phyloP scores from a whole-genome alignment of 2,888 invertebrate species.

The Hypercompe scribonia region DNA sequence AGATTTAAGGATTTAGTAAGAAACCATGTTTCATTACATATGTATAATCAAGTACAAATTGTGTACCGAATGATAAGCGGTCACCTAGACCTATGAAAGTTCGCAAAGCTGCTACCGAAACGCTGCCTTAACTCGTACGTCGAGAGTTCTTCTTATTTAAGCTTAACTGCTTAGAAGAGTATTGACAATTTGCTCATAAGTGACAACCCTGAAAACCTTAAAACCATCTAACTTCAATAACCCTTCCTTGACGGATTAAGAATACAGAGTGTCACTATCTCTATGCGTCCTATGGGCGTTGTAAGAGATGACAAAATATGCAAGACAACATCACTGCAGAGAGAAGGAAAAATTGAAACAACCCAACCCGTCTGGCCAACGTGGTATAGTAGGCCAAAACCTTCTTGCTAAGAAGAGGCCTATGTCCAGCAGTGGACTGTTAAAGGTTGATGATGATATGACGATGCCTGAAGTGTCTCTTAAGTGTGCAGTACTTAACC shows the following conservation, averaged over 20 bases:
- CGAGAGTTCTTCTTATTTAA: not conserved
- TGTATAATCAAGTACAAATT: not conserved
- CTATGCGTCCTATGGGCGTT: no score
- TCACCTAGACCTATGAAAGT: not conserved
- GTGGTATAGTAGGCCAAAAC: no score
- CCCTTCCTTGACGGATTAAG: no score
- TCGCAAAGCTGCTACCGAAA: not conserved
- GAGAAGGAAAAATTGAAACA: no score
- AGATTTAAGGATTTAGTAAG: not conserved
- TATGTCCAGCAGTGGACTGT: no score
- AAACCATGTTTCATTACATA: not conserved
- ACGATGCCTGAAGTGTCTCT: no score
- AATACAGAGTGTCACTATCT: no score
- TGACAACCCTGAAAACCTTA: not conserved
- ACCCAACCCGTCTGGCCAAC: no score
- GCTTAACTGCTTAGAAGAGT: not conserved
- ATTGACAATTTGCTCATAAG: not conserved
- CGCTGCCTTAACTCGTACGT: not conserved
- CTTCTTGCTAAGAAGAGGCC: no score
- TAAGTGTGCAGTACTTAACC: not conserved
- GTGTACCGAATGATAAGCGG: not conserved
- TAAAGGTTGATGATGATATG: no score
- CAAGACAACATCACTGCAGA: no score
- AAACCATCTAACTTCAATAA: not conserved
- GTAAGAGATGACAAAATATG: no score